Conservation (phyloP, 2,113 vertebrate species). For the Nycticorax nycticorax region DNA sequence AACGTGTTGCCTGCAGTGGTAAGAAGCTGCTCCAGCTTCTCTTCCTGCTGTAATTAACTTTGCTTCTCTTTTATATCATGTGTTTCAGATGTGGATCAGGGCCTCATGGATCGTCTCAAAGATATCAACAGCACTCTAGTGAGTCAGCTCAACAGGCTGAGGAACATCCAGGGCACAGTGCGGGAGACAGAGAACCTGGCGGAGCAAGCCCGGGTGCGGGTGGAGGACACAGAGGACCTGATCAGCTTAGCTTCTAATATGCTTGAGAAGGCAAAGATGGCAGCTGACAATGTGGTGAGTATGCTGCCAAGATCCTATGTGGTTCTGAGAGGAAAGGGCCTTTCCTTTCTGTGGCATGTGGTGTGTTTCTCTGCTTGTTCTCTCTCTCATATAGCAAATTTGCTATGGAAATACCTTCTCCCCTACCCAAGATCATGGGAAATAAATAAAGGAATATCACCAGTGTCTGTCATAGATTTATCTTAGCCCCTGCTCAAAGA, state of each 20-base stretch:
- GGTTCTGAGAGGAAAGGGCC: neutral
- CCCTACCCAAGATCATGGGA: neutral
- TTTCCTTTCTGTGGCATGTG: neutral
- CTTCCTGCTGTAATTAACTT: neutral
- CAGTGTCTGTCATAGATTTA: neutral
- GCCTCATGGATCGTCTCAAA: conserved; percentile 87
- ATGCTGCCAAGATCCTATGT: neutral
- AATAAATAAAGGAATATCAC: neutral
- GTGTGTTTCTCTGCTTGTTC: neutral
- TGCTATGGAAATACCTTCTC: neutral
- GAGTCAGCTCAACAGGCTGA: conserved; percentile 89
- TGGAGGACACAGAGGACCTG: conserved; percentile 81
- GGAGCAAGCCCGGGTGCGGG: conserved; percentile 79
- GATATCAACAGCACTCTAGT: conserved; percentile 86
- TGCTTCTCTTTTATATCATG: neutral
- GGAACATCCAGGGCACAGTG: conserved; percentile 87
- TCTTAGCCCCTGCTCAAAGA: neutral
- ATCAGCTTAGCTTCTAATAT: conserved; percentile 86
- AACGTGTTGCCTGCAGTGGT: neutral
- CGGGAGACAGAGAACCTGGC: conserved; percentile 83
- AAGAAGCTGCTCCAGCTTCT: neutral
- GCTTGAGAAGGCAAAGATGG: conserved; percentile 88
- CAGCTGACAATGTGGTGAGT: conserved; percentile 89
- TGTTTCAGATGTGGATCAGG: conserved; percentile 84
- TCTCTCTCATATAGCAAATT: neutral